A percentile compares a stretch with the other conserved stretches of the same genome.
phyloP scores from a whole-genome alignment of 2,888 invertebrate species.

The Cataglyphis altisquamis region DNA sequence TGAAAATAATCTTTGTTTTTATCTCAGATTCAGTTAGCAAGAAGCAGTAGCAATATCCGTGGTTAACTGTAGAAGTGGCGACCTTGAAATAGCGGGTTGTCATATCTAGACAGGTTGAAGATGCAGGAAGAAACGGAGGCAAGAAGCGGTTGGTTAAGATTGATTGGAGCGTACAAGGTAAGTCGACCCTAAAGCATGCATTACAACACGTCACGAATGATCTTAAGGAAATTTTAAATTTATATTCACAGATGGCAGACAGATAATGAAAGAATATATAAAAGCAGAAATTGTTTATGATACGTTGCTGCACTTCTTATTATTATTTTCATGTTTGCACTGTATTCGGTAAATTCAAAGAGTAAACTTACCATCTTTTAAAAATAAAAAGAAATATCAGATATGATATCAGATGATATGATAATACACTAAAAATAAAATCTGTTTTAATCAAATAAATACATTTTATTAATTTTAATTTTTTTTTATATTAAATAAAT shows the following conservation, averaged over 20 bases:
- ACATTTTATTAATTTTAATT: no score
- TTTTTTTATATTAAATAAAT: no score
- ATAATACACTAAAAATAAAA: neutral
- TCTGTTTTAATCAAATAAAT: no score
- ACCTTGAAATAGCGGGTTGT: slow-evolving; percentile 57
- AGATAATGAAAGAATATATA: neutral
- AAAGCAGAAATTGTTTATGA: slow-evolving; percentile 32
- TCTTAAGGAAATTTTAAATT: slow-evolving; percentile 15
- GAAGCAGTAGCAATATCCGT: neutral
- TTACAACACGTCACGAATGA: slow-evolving; percentile 33
- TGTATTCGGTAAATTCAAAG: neutral
- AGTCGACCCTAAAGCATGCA: slow-evolving; percentile 8
- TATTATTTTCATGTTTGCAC: neutral
- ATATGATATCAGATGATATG: no score
- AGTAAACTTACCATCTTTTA: neutral
- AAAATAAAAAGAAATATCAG: neutral
- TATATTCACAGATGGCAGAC: neutral
- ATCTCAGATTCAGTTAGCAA: neutral
- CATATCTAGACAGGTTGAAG: slow-evolving; percentile 44
- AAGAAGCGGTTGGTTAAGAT: slow-evolving; percentile 45
- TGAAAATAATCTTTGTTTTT: neutral
- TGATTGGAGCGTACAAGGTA: slow-evolving; percentile 34
- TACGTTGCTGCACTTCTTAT: slow-evolving; percentile 6
- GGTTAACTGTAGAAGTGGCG: slow-evolving; percentile 50
- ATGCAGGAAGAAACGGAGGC: slow-evolving; percentile 35